A percentile compares a stretch with the other conserved stretches of the same genome.
phyloP scores from a whole-genome alignment of 2,113 vertebrate genomes.

The Nettapus auritus region DNA sequence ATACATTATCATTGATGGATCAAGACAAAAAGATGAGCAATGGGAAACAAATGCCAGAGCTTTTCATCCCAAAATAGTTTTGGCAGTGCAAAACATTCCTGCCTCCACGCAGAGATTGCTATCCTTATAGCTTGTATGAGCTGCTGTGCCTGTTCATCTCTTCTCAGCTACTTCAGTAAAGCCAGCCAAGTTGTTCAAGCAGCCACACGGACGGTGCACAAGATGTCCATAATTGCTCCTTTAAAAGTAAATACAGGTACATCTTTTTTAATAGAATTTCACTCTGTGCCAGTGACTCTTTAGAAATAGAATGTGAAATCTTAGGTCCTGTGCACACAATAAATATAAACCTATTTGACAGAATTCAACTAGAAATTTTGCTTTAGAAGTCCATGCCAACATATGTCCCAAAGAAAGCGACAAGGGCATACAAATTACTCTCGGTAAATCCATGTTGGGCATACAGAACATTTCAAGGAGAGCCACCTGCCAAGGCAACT shows the following conservation, averaged over 20 bases:
- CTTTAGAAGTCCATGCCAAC: constrained; percentile 9
- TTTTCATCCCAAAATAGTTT: constrained; percentile 18
- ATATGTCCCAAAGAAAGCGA: not conserved
- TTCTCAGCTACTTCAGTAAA: not conserved
- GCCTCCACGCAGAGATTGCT: not conserved
- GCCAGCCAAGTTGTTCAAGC: not conserved
- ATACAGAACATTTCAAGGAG: not conserved
- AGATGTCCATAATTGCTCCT: not conserved
- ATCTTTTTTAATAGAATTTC: not conserved
- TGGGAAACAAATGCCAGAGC: not conserved
- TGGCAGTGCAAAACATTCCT: not conserved
- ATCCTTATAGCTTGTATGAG: not conserved
- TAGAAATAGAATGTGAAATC: not conserved
- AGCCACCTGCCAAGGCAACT: constrained; percentile 33
- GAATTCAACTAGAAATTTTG: not conserved
- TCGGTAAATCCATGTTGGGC: not conserved
- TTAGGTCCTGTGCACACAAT: not conserved
- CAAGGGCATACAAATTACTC: not conserved
- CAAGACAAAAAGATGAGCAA: constrained; percentile 35
- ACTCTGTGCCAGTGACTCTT: not conserved
- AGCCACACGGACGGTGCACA: not conserved
- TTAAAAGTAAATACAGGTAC: not conserved
- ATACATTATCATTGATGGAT: not conserved
- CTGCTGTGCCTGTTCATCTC: not conserved
- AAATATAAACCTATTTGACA: not conserved